Conservation (phyloP, 2,113 vertebrate genomes). For the Garra rufa region DNA sequence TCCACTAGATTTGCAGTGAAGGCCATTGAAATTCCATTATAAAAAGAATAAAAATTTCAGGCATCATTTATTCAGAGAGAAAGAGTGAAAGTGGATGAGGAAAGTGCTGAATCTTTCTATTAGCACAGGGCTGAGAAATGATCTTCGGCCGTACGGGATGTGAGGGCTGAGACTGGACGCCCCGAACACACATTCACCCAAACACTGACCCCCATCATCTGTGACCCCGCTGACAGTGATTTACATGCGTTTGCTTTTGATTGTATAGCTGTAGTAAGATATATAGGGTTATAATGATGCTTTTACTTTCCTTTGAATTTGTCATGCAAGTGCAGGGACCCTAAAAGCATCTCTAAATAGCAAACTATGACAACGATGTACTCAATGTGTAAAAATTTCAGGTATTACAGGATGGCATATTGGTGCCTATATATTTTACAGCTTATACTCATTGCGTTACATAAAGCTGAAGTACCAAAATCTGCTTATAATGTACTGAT, state of each 20-base stretch:
- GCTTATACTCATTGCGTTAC: background rate
- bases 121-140: slow-evolving; percentile 88
- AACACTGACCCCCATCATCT: slow-evolving; percentile 35
- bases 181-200: slow-evolving; percentile 22
- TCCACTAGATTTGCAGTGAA: slow-evolving; percentile 99
- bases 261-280: background rate
- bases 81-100: slow-evolving; percentile 87
- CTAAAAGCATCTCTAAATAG: background rate
- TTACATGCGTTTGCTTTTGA: background rate
- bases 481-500: background rate
- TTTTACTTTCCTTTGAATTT: background rate
- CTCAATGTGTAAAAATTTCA: too few relatives aligned
- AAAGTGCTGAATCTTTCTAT: slow-evolving; percentile 98
- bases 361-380: background rate
- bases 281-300: background rate
- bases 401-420: background rate
- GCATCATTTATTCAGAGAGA: slow-evolving; percentile 99
- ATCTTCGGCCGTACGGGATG: slow-evolving; percentile 15
- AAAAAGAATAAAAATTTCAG: slow-evolving; percentile 99
- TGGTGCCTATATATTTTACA: background rate
- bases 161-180: slow-evolving; percentile 46
- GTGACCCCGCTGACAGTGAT: slow-evolving; percentile 4
- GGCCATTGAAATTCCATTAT: slow-evolving; percentile 99
- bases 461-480: too few relatives aligned
- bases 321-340: background rate